Conservation (phyloP, 2,797 vertebrate genomes). For the Scomberomorus guttatus region DNA sequence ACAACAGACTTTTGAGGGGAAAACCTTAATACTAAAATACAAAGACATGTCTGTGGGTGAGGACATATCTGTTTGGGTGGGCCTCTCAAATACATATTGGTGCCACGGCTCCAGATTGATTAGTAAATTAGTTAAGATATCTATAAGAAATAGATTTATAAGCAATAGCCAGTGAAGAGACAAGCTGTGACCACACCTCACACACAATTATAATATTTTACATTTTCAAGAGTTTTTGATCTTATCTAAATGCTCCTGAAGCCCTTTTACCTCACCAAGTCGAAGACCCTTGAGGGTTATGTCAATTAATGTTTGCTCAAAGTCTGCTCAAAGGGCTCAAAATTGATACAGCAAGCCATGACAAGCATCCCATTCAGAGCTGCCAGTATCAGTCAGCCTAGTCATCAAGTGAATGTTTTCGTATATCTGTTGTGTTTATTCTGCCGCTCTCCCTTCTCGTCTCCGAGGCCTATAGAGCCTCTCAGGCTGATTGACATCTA, state of each 20-base stretch:
- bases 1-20: background rate
- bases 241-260: slow-evolving; percentile 25
- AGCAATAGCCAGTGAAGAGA: background rate
- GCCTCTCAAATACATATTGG: background rate
- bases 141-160: background rate
- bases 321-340: slow-evolving; percentile 46
- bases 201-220: slow-evolving; percentile 20
- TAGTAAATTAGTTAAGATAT: background rate
- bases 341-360: slow-evolving; percentile 59
- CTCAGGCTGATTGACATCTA: slow-evolving; percentile 70
- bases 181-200: slow-evolving; percentile 4
- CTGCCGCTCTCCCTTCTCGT: slow-evolving; percentile 58
- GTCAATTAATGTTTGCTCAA: slow-evolving; percentile 50
- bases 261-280: slow-evolving; percentile 23
- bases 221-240: slow-evolving; percentile 4
- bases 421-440: slow-evolving; percentile 75
- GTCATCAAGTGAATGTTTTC: slow-evolving; percentile 70
- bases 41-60: background rate
- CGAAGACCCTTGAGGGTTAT: slow-evolving; percentile 36
- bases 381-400: slow-evolving; percentile 70
- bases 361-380: slow-evolving; percentile 64
- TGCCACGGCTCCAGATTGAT: background rate
- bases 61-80: background rate
- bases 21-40: background rate
- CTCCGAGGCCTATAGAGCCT: slow-evolving; percentile 57